These are phyloP conservation scores for Phortica magna DNA, from an alignment of 2,888 invertebrate genomes.

Conservation along the genomic window DNA sequence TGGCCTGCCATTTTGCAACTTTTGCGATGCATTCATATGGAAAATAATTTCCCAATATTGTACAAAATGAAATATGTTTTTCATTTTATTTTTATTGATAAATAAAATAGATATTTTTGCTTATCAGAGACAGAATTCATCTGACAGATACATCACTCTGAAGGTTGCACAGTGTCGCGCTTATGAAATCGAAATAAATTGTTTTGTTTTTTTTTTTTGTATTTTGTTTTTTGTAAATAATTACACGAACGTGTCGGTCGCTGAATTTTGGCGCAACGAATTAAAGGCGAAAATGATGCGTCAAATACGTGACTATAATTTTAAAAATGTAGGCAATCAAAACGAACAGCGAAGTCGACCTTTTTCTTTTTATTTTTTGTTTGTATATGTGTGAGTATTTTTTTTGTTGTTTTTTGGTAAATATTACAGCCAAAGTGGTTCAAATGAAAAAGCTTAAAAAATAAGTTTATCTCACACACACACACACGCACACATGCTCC, in stretches of 20 bases:
- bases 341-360: background rate
- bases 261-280: conserved; percentile 46
- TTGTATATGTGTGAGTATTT: too few relatives aligned
- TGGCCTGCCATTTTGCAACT: conserved; percentile 30
- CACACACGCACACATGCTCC: background rate
- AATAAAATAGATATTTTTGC: conserved; percentile 9
- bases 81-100: conserved; percentile 53
- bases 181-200: background rate
- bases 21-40: conserved; percentile 65
- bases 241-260: conserved; percentile 61
- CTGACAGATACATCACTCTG: background rate
- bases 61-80: conserved; percentile 38
- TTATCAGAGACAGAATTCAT: background rate
- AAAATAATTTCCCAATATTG: conserved; percentile 65
- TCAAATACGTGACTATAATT: conserved; percentile 71
- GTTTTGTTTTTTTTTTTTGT: conserved; percentile 52
- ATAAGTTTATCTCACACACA: conserved; percentile 16
- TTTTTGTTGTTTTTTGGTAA: background rate
- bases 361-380: conserved; percentile 2
- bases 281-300: conserved; percentile 70
- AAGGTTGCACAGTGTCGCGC: background rate
- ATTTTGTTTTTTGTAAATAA: conserved; percentile 63
- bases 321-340: conserved; percentile 44
- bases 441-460: background rate
- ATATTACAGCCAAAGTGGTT: background rate